Conservation (phyloP, 1,140 invertebrate genomes). For the Chrysopa pallens region DNA sequence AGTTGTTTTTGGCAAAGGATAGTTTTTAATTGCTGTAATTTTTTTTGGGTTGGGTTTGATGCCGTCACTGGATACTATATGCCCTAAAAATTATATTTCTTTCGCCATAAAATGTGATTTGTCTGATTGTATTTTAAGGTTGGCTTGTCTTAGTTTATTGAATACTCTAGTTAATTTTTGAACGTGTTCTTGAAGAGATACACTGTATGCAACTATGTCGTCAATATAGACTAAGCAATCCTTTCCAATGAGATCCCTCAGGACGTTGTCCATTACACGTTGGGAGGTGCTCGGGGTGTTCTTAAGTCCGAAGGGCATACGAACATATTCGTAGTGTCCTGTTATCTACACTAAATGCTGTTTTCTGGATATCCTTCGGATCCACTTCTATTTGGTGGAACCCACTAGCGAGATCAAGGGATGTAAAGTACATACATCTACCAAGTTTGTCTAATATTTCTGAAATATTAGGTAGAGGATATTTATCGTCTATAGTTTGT, state of each 20-base stretch:
- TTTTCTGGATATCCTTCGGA: constrained; percentile 20
- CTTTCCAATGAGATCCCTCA: constrained; percentile 11
- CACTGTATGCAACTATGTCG: constrained; percentile 11
- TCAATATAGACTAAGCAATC: constrained; percentile 20
- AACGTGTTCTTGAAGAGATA: constrained; percentile 9
- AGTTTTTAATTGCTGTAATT: constrained; percentile 4
- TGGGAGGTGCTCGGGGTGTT: constrained; percentile 26
- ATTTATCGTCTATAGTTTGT: constrained; percentile 24
- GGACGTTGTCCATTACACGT: constrained; percentile 19
- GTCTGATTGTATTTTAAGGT: constrained; percentile 9
- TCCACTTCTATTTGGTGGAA: constrained; percentile 28
- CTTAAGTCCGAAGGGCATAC: constrained; percentile 24
- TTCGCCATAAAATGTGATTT: constrained; percentile 10
- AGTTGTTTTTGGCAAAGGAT: constrained; percentile 4
- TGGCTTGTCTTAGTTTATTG: constrained; percentile 6
- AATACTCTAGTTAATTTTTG: constrained; percentile 8
- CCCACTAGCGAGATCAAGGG: constrained; percentile 26
- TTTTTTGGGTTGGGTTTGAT: constrained; percentile 6
- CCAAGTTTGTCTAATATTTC: constrained; percentile 27
- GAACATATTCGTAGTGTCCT: constrained; percentile 20
- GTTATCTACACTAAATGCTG: constrained; percentile 21
- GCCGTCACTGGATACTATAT: constrained; percentile 5
- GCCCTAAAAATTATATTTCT: constrained; percentile 3
- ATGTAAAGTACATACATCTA: constrained; percentile 24
- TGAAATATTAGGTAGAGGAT: constrained; percentile 30